A percentile compares a stretch with the other conserved stretches of the same genome.
These are phyloP conservation scores for Dunckerocampus dactyliophorus DNA, from an alignment of 2,113 vertebrate genomes.

Conservation along the genomic window DNA sequence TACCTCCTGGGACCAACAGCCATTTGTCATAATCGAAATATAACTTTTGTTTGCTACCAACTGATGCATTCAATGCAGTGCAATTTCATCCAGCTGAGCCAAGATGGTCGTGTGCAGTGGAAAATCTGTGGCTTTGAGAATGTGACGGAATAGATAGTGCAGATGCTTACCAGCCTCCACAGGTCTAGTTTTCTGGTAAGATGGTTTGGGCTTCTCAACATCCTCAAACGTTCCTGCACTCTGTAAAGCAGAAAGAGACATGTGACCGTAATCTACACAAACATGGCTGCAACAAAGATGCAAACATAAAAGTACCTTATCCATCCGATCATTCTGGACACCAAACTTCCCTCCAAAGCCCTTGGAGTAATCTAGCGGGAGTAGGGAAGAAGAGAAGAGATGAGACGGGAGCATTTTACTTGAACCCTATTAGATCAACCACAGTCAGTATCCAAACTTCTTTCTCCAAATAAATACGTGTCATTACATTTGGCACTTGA, in stretches of 20 bases:
- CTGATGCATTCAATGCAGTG: no score
- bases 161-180: constrained; percentile 82
- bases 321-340: constrained; percentile 93
- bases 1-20: no score
- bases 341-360: constrained; percentile 96
- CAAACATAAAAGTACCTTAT: constrained; percentile 77
- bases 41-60: no score
- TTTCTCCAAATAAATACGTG: background rate
- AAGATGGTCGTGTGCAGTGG: no score
- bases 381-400: background rate
- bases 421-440: background rate
- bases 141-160: background rate
- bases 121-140: no score
- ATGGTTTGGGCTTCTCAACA: constrained; percentile 74
- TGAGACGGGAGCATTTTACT: background rate
- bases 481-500: background rate
- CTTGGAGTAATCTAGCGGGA: constrained; percentile 83
- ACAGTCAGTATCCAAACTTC: constrained; percentile 6
- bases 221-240: constrained; percentile 89
- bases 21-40: no score
- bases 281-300: background rate
- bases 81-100: no score
- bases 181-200: constrained; percentile 90
- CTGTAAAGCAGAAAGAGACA: constrained; percentile 51
- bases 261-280: background rate